Conservation (phyloP, 2,797 vertebrate species). For the Mormyrus proboscirostris region DNA sequence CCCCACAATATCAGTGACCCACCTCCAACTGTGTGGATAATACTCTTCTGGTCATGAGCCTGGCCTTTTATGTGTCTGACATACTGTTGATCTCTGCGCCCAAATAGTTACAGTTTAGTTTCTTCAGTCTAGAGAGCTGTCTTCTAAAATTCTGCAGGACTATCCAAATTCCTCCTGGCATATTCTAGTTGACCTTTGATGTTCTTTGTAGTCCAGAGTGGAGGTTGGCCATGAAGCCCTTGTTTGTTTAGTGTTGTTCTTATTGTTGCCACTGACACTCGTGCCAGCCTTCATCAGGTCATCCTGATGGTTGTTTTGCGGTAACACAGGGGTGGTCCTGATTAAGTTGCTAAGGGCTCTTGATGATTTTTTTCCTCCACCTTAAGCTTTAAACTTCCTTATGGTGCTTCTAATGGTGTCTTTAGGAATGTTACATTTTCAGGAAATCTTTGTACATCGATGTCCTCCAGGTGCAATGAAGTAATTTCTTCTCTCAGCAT, state of each 20-base stretch:
- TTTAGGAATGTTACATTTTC: not conserved
- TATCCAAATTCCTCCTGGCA: not conserved
- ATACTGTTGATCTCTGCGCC: not conserved
- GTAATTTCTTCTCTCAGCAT: not conserved
- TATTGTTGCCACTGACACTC: not conserved
- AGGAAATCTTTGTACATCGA: not conserved
- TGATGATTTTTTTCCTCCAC: not conserved
- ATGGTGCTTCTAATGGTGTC: not conserved
- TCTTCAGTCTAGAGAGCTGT: not conserved
- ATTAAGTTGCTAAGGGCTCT: not conserved
- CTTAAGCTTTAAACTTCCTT: not conserved
- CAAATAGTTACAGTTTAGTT: not conserved
- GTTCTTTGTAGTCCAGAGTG: not conserved
- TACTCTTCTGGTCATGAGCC: not conserved
- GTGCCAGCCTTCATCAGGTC: not conserved
- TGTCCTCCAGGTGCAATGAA: not conserved
- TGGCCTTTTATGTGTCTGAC: not conserved
- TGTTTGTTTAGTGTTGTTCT: not conserved
- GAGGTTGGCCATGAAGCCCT: not conserved
- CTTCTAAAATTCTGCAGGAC: not conserved
- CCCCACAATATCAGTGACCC: not conserved
- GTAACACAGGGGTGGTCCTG: not conserved
- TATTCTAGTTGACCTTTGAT: not conserved
- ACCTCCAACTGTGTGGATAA: not conserved
- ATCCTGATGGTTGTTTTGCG: not conserved